phyloP scores from a whole-genome alignment of 1,140 invertebrate species.

The Caerostris extrusa region DNA sequence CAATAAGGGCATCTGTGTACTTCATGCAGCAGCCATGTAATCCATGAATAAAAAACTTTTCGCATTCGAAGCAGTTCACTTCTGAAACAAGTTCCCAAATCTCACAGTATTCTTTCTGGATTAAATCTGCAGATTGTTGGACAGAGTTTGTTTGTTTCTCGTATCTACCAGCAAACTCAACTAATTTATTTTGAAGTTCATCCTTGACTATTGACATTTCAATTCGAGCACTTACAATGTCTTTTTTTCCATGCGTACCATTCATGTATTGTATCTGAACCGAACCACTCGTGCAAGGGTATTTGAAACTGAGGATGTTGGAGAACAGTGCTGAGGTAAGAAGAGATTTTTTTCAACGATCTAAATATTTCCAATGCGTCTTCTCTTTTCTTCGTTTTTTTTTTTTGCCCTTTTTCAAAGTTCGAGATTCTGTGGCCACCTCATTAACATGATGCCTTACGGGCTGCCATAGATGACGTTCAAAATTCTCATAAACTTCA shows the following conservation, averaged over 20 bases:
- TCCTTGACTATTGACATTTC: background rate
- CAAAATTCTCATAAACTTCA: background rate
- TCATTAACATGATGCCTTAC: background rate
- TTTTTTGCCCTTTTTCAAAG: background rate
- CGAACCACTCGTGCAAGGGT: conserved; percentile 36
- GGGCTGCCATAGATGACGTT: background rate
- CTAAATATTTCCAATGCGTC: background rate
- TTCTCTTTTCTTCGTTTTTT: conserved; percentile 6
- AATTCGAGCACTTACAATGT: background rate
- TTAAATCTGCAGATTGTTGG: background rate
- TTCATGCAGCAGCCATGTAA: conserved; percentile 49
- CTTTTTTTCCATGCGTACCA: conserved; percentile 56
- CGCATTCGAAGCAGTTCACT: background rate
- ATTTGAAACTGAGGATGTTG: background rate
- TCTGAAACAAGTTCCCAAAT: conserved; percentile 32
- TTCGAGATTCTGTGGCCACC: conserved; percentile 10
- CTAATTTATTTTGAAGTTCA: conserved; percentile 23
- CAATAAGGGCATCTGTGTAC: background rate
- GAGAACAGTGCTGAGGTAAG: background rate
- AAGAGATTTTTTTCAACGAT: background rate
- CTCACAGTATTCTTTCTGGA: conserved; percentile 11
- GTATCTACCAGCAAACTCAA: background rate
- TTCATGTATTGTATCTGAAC: background rate
- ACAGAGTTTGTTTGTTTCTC: conserved; percentile 48
- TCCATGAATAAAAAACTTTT: background rate